phyloP scores from a whole-genome alignment of 1,140 invertebrate genomes.

The Hypsibius dujardini region DNA sequence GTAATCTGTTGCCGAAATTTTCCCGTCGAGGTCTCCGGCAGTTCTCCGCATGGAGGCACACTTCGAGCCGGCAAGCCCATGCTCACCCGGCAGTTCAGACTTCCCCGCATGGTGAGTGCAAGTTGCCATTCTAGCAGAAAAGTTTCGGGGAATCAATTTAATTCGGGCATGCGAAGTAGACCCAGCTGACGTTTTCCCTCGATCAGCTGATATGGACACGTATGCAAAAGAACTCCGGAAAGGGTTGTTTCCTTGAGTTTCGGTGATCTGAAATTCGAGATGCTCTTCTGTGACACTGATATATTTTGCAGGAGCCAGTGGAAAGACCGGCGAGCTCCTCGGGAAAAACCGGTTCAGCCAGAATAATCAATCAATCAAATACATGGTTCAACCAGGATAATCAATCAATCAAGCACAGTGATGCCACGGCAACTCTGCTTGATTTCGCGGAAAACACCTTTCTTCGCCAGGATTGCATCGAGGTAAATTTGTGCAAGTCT shows the following conservation, averaged over 20 bases:
- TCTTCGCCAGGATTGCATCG: too few species aligned
- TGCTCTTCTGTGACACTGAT: neutral
- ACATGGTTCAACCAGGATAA: too few species aligned
- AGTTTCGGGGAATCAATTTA: neutral
- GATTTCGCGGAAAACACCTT: too few species aligned
- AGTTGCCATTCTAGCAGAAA: too few species aligned
- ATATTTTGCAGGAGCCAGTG: neutral
- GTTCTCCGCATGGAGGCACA: neutral
- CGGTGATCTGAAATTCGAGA: neutral
- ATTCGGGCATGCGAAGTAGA: slow-evolving; percentile 5
- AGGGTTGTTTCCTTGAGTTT: neutral
- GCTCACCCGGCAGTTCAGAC: too few species aligned
- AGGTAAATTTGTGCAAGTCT: too few species aligned
- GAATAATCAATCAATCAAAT: neutral
- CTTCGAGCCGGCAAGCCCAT: neutral
- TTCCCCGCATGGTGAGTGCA: too few species aligned
- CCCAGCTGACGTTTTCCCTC: neutral
- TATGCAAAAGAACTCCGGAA: neutral
- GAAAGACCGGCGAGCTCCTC: neutral
- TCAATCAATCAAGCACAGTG: too few species aligned
- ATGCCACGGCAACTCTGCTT: too few species aligned
- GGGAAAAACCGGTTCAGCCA: neutral
- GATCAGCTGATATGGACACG: neutral
- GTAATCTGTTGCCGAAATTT: neutral
- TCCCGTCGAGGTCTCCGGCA: neutral